Base-by-base conservation (phyloP, 2,888 invertebrate genomes). In the Amiota communis region DNA sequence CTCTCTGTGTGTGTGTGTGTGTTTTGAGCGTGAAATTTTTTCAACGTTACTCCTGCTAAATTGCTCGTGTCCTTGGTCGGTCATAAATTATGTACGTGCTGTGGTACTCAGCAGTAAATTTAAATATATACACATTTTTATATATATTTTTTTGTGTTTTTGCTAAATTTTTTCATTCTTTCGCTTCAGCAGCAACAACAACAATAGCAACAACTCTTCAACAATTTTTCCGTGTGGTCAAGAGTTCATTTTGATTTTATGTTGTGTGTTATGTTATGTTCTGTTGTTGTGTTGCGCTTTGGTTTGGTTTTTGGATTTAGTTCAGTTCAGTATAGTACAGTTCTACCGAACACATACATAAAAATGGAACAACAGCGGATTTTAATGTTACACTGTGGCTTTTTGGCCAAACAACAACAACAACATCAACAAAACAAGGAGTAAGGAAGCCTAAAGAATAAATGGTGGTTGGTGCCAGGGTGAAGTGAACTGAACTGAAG, bases 31-130 rank as follows among this genome's bases (percentile, higher is more conserved):
- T 12, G 53, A 51, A 51, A 17, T 59, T 75, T 80, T 79, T 75
- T 73, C 68, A 71, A 77, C 77, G 76, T 79, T 78, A 77, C 8
- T 36, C 36, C 78, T 80, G 84, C 83, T 84, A 85, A 83, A 83
- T 83, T 83, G 84, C 84, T 84, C 85, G 85, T 84, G 84, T 81
- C 85, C 86, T 84, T 84, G 86, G 84, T 83, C 76, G 85, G 85
- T 78, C 85, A 84, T 84, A 84, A 84, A 84, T 84, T 84, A 86
- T 86, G 86, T 84, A 86, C 84, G 86, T 84, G 83, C 86, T 85
- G 81, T 79, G 86, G 86, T 83, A 84, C 82, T 84, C 84, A 79
- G 84, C 86, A 84, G 85, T 84, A 86, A 84, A 84, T 84, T 84
- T 84, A 85, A 84, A 84, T 84, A 85, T 74, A 70, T 70, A 57